Conservation (phyloP, 2,113 vertebrate genomes). For the Phasianus colchicus region DNA sequence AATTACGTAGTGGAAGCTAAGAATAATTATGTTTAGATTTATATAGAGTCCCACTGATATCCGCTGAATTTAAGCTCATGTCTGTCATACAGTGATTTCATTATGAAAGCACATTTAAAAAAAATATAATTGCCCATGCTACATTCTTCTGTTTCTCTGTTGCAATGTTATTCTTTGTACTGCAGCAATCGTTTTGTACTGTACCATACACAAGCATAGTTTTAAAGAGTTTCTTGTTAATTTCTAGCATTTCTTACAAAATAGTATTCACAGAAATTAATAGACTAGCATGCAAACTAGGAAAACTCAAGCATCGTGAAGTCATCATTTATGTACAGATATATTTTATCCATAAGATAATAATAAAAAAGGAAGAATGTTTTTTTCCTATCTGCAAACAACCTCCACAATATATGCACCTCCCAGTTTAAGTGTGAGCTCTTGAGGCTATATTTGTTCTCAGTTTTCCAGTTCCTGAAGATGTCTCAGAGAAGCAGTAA, state of each 20-base stretch:
- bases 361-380: neutral
- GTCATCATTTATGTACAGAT: neutral
- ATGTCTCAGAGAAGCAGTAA: neutral
- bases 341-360: neutral
- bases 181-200: neutral
- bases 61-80: neutral
- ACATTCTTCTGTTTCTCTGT: neutral
- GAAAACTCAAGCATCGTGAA: neutral
- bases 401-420: fast-evolving
- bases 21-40: neutral
- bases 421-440: neutral
- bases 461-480: neutral
- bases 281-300: neutral
- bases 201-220: neutral
- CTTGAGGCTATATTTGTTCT: neutral
- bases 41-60: neutral
- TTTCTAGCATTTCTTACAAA: neutral
- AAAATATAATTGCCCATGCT: neutral
- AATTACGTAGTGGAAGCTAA: neutral
- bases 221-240: neutral
- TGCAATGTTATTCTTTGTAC: neutral
- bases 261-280: neutral
- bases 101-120: neutral
- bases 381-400: neutral
- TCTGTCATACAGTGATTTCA: neutral